Evolutionary conservation across 2,113 vertebrate species (phyloP).

Genomic region (Origma solitaria): DNA sequence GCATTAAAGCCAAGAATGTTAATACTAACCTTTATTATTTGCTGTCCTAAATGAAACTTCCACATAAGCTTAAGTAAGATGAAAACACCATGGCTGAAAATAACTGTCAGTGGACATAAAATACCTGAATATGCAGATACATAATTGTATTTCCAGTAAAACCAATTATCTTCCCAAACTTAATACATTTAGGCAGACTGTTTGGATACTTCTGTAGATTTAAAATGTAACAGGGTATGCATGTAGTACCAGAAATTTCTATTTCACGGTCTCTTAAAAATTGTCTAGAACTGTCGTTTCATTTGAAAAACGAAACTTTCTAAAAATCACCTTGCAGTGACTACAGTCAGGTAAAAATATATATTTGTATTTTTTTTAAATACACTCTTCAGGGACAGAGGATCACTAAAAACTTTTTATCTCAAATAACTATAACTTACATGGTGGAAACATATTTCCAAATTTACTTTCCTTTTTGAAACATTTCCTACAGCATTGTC

Average conservation of each 20-base stretch:
- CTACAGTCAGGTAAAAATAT: background rate
- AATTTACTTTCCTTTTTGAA: background rate
- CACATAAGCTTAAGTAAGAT: background rate
- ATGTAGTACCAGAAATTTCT: background rate
- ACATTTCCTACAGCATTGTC: background rate
- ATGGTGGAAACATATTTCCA: background rate
- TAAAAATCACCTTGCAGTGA: background rate
- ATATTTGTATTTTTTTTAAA: background rate
- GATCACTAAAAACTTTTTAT: background rate
- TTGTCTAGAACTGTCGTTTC: background rate
- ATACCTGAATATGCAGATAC: slow-evolving; percentile 1
- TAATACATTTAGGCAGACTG: background rate
- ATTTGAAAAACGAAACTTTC: background rate
- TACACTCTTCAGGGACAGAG: background rate
- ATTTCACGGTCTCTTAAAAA: background rate
- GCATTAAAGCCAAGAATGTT: background rate
- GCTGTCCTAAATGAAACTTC: background rate
- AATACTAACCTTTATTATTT: slow-evolving; percentile 1
- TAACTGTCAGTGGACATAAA: slow-evolving; percentile 10
- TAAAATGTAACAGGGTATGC: background rate
- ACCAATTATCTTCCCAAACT: background rate
- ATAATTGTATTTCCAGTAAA: slow-evolving; percentile 36
- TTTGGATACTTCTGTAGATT: background rate
- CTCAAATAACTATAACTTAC: background rate
- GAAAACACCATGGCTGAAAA: background rate